Base-by-base conservation (phyloP, 2,797 vertebrate species). In the Anas bahamensis region DNA sequence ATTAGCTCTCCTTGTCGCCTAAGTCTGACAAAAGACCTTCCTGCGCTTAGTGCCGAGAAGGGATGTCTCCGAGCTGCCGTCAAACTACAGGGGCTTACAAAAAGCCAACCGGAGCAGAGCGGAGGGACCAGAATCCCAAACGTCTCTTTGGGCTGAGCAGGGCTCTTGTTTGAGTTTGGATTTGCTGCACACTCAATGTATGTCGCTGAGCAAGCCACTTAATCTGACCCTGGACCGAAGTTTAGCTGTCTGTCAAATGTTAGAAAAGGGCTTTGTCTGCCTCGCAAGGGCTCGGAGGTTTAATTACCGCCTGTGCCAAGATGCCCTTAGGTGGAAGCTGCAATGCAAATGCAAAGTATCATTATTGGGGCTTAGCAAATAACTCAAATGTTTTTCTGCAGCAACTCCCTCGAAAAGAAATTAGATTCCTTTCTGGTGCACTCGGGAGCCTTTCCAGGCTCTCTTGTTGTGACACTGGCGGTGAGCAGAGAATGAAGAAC, bases 161-260 rank as follows among this genome's bases (percentile, higher is more conserved):
- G 80, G 77, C 95, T 92, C 95, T 96, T 96, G 94, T 96, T 93
- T 95, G 93, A 91, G 93, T 83, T 96, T 79, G 95, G 94, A 96
- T 96, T 95, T 96, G 89, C 88, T 6, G 50, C 71, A 82, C 91
- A 42, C 93, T 95, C 96, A 96, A 96, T 93, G 95, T 95, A 94
- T 92, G 95, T 95, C 95, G 74, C 89, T 1, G 42, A 96, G 85
- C 91, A 85, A 96, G 92, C 92, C 82, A 92, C 95, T 96, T 94
- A 95, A 94, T 92, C 95, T 96, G 96, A 96, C 96, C 95, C 95
- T 95, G 93, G 93, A 93, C 95, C 96, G 24, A 93, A 93, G 94
- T 96, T 94, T 94, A 96, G 95, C 96, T 96, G 95, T 96, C 96
- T 96, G 96, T 96, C 94, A 96, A 96, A 92, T 46, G 93, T 94